Evolutionary conservation across 1,140 invertebrate species (phyloP), one percentile per base, ranked within the genome.

Genomic region (Drosophila watanabei): DNA sequence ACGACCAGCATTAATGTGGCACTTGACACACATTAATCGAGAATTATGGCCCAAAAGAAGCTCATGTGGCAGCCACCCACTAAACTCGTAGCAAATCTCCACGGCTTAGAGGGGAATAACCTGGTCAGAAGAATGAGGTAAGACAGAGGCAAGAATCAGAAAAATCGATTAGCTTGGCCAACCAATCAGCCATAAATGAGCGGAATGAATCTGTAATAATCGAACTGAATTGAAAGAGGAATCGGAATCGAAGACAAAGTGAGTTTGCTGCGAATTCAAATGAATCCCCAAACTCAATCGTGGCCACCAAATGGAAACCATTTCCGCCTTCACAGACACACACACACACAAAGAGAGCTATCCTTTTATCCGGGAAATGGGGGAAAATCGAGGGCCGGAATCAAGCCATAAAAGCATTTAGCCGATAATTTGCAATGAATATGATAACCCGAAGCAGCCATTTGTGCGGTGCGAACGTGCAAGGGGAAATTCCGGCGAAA

Each of bases 1-100:
- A 79, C 75, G 70, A 79, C 54, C 86, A 66, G 58, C 85, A 89
- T 89, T 90, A 85, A 89, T 85, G 83, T 64, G 63, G 43, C 86
- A 85, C 85, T 89, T 89, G 85, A 86, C 85, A 89, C 86, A 90
- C 85, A 88, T 85, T 71, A 79, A 85, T n/a, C 51, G 39, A 52
- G 49, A 77, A 70, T 79, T 79, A 79, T 79, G 75, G 57, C 43
- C 45, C 28, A 24, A 52, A 61, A 30, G 32, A n/a, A 13, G 46
- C 54, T 35, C 32, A 37, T 56, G 35, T 41, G 35, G 37, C 37
- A n/a, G 35, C 30, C 58, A 32, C 35, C 51, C 10, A 33, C 51
- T 49, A n/a, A 60, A 59, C 30, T 48, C 41, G 32, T 37, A 69
- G 35, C 11, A 24, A n/a, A 45, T 49, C 14, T 49, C 7, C 8